phyloP scores from a whole-genome alignment of 2,113 vertebrate genomes.

The Edolisoma coerulescens region DNA sequence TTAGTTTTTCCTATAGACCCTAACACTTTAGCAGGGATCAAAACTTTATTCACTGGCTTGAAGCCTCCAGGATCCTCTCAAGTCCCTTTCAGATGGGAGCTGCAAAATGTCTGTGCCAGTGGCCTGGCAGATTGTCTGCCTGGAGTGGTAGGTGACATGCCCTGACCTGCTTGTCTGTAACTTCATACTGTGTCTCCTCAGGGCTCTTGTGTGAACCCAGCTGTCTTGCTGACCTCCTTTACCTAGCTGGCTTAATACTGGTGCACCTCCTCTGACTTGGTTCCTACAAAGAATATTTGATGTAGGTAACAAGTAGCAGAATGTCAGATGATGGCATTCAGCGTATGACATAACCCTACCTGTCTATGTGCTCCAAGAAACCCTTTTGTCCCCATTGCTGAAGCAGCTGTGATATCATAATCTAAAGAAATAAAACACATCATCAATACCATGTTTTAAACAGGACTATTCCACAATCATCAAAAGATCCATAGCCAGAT shows the following conservation, averaged over 20 bases:
- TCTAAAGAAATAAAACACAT: conserved; percentile 68
- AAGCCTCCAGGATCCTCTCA: background rate
- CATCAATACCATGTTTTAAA: background rate
- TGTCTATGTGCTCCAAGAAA: conserved; percentile 84
- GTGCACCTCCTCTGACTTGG: background rate
- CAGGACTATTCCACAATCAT: background rate
- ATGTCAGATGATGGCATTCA: background rate
- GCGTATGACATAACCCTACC: conserved; percentile 62
- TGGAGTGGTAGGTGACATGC: background rate
- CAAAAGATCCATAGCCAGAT: background rate
- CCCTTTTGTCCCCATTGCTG: conserved; percentile 88
- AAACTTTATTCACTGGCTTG: background rate
- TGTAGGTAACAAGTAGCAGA: background rate
- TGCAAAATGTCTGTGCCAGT: background rate
- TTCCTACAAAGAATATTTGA: background rate
- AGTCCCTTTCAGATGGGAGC: background rate
- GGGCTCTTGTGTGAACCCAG: background rate
- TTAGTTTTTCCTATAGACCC: background rate
- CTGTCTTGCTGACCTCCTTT: background rate
- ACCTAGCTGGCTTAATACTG: background rate
- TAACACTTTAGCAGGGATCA: background rate
- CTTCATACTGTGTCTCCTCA: background rate
- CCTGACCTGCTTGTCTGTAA: background rate
- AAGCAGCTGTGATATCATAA: conserved; percentile 85
- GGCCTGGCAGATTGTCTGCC: too few species aligned